phyloP scores from a whole-genome alignment of 2,888 invertebrate genomes.

The Suillia variegata region DNA sequence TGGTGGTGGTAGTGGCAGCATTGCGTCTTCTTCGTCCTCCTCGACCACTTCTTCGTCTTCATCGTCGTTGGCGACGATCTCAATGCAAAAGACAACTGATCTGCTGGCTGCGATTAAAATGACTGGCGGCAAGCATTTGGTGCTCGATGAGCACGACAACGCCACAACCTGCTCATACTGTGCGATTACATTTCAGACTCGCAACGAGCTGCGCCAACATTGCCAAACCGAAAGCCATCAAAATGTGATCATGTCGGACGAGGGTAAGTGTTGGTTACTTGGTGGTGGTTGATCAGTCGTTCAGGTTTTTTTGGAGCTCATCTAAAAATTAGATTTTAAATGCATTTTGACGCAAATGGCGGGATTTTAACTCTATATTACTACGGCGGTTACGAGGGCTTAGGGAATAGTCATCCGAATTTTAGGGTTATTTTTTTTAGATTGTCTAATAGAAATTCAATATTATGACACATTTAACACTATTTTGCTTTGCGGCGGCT shows the following conservation, averaged over 20 bases:
- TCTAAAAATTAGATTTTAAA: too few species aligned
- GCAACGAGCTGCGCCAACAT: slow-evolving; percentile 65
- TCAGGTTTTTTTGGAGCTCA: too few species aligned
- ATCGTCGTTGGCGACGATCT: slow-evolving; percentile 29
- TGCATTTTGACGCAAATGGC: too few species aligned
- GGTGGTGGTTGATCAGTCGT: too few species aligned
- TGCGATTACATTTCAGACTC: slow-evolving; percentile 64
- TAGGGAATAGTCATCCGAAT: too few species aligned
- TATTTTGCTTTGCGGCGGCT: too few species aligned
- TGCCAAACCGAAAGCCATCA: slow-evolving; percentile 70
- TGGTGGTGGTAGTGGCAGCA: slow-evolving; percentile 40
- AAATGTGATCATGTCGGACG: slow-evolving; percentile 72
- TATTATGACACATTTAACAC: too few species aligned
- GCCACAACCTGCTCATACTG: slow-evolving; percentile 65
- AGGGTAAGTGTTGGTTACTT: slow-evolving; percentile 60
- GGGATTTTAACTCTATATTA: too few species aligned
- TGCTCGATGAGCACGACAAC: slow-evolving; percentile 31
- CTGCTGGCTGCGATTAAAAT: slow-evolving; percentile 52
- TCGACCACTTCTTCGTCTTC: slow-evolving; percentile 23
- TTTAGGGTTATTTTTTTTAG: too few species aligned
- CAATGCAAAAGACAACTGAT: slow-evolving; percentile 46
- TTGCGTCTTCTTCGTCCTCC: slow-evolving; percentile 29
- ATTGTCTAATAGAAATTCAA: too few species aligned
- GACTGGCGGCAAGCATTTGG: slow-evolving; percentile 42
- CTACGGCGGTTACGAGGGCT: too few species aligned